Evolutionary conservation across 2,113 vertebrate species (phyloP).

Genomic region (Pterocles gutturalis): DNA sequence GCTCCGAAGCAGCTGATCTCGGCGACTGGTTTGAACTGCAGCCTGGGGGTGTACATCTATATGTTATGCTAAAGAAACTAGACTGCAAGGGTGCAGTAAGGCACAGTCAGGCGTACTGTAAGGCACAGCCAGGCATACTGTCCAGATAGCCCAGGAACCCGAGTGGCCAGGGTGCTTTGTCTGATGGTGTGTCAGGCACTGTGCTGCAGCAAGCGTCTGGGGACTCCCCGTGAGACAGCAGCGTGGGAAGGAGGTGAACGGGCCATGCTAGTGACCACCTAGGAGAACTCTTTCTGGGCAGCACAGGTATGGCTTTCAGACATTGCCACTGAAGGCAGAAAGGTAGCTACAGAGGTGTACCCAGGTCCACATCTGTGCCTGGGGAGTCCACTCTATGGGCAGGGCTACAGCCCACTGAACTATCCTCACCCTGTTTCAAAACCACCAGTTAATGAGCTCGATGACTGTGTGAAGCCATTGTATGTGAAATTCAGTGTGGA

Average conservation of each 20-base stretch:
- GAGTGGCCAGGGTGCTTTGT: not conserved
- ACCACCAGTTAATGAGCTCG: not conserved
- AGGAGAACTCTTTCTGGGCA: not conserved
- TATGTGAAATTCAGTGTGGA: not conserved
- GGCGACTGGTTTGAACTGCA: not conserved
- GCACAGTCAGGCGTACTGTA: not conserved
- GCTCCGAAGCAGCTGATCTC: too few relatives aligned
- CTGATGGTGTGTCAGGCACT: not conserved
- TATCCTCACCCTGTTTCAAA: not conserved
- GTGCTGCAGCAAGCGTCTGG: accelerated
- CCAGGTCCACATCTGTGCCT: too few relatives aligned
- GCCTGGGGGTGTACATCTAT: accelerated
- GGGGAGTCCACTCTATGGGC: too few relatives aligned
- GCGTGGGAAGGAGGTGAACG: not conserved
- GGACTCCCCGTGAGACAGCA: not conserved
- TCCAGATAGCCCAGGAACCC: not conserved
- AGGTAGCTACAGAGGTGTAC: not conserved
- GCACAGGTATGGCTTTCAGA: not conserved
- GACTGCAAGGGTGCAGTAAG: not conserved
- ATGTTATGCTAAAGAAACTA: not conserved
- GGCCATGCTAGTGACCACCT: accelerated
- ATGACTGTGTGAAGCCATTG: not conserved
- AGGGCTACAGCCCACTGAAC: not conserved
- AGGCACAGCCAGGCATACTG: not conserved
- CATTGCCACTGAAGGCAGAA: not conserved